phyloP scores from a whole-genome alignment of 2,888 invertebrate genomes.

The Anodontia alba region DNA sequence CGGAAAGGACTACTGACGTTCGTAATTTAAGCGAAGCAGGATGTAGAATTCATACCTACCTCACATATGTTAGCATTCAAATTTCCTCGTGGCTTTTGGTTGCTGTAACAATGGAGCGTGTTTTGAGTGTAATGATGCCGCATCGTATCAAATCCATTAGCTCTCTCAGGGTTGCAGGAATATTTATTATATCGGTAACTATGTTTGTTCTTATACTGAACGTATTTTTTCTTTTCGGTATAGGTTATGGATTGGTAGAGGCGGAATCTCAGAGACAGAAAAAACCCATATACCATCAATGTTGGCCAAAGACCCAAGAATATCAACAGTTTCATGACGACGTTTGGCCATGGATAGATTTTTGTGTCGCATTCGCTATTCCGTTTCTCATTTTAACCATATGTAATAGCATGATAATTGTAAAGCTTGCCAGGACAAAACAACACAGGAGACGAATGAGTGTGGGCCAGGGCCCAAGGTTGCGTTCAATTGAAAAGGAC shows the following conservation, averaged over 20 bases:
- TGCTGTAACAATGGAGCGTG: conserved; percentile 75
- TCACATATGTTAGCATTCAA: conserved; percentile 72
- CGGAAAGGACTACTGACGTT: conserved; percentile 55
- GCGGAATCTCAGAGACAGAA: neutral
- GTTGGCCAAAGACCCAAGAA: conserved; percentile 21
- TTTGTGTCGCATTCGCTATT: conserved; percentile 62
- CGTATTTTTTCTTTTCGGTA: conserved; percentile 55
- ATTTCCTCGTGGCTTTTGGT: conserved; percentile 77
- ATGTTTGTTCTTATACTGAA: conserved; percentile 52
- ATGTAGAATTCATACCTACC: conserved; percentile 67
- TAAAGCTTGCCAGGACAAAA: conserved; percentile 30
- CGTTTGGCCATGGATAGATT: conserved; percentile 74
- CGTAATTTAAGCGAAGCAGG: conserved; percentile 44
- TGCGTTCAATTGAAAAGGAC: neutral
- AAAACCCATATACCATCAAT: conserved; percentile 4
- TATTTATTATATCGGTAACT: conserved; percentile 43
- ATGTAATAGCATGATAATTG: conserved; percentile 69
- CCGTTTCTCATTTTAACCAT: conserved; percentile 67
- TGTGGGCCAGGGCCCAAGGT: neutral
- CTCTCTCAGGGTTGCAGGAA: conserved; percentile 50
- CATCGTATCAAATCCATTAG: conserved; percentile 69
- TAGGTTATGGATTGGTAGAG: neutral
- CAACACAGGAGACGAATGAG: conserved; percentile 11
- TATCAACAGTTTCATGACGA: conserved; percentile 41
- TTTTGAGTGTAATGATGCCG: conserved; percentile 72